phyloP scores from a whole-genome alignment of 2,888 invertebrate genomes.

The Plagodis dolabraria region DNA sequence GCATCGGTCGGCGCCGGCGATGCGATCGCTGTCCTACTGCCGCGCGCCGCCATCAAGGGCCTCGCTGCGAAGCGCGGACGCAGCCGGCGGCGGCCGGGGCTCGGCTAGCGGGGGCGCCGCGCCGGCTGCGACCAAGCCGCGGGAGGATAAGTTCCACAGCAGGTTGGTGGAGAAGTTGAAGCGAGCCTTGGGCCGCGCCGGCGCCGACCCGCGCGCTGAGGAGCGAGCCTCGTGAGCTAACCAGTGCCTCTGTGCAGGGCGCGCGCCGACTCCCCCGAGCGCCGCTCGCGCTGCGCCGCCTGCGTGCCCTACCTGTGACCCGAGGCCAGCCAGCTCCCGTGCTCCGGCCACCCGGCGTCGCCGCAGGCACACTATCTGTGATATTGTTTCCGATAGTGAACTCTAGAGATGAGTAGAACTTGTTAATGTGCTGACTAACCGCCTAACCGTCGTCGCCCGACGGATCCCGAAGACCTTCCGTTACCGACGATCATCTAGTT shows the following conservation, averaged over 20 bases:
- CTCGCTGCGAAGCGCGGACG: constrained; percentile 85
- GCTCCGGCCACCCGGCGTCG: constrained; percentile 36
- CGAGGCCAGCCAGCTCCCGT: constrained; percentile 45
- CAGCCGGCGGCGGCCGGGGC: constrained; percentile 87
- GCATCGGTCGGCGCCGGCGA: constrained; percentile 88
- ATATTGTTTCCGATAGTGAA: constrained; percentile 64
- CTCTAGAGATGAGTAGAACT: constrained; percentile 65
- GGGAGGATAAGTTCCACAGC: constrained; percentile 90
- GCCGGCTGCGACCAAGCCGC: constrained; percentile 76
- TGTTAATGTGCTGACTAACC: constrained; percentile 67
- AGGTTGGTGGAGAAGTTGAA: constrained; percentile 92
- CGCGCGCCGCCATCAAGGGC: constrained; percentile 83
- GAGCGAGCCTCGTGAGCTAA: constrained; percentile 84
- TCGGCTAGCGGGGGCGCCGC: constrained; percentile 85
- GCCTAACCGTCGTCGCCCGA: constrained; percentile 46
- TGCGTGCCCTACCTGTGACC: constrained; percentile 81
- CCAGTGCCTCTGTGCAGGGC: constrained; percentile 81
- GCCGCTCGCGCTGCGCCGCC: constrained; percentile 71
- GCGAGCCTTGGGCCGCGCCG: constrained; percentile 86
- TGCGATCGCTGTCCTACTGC: constrained; percentile 84
- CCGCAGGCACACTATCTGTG: constrained; percentile 65
- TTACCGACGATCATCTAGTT: constrained; percentile 54
- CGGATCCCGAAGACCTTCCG: constrained; percentile 46
- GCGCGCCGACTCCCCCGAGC: constrained; percentile 76
- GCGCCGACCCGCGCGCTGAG: constrained; percentile 78